Conservation (phyloP, 2,113 vertebrate genomes). For the Meleagris gallopavo region DNA sequence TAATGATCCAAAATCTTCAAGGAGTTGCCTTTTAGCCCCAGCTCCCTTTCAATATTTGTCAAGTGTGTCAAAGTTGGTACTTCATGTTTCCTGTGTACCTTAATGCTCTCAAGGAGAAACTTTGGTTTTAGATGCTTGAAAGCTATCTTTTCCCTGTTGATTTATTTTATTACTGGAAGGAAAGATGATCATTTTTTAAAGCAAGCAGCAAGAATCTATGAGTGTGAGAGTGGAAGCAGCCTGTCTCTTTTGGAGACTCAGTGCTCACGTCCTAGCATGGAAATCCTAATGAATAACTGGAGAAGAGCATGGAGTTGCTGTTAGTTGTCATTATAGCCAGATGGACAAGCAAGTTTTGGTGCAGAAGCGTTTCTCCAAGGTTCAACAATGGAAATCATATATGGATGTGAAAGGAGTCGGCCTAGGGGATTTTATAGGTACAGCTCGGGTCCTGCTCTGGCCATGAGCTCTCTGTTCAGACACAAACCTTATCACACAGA, state of each 20-base stretch:
- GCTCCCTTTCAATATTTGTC: conserved; percentile 36
- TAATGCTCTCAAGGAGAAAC: background rate
- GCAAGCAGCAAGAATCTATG: background rate
- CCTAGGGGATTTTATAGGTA: background rate
- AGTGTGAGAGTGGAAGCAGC: background rate
- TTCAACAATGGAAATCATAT: background rate
- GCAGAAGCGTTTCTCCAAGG: background rate
- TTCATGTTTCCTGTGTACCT: background rate
- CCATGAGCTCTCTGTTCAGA: background rate
- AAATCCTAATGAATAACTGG: background rate
- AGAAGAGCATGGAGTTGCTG: background rate
- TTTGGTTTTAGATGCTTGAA: background rate
- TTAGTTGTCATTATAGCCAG: background rate
- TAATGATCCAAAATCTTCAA: conserved; percentile 34
- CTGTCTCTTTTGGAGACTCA: background rate
- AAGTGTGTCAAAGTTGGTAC: conserved; percentile 23
- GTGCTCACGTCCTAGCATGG: background rate
- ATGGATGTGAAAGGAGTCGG: background rate
- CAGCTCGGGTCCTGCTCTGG: background rate
- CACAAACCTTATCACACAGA: background rate
- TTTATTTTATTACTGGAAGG: background rate
- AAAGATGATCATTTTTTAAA: background rate
- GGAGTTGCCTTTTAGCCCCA: conserved; percentile 41
- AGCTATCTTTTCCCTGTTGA: background rate
- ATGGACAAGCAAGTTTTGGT: background rate